A percentile compares a stretch with the other conserved stretches of the same genome.
phyloP scores from a whole-genome alignment of 1,140 invertebrate genomes.

The Drosophila triauraria region DNA sequence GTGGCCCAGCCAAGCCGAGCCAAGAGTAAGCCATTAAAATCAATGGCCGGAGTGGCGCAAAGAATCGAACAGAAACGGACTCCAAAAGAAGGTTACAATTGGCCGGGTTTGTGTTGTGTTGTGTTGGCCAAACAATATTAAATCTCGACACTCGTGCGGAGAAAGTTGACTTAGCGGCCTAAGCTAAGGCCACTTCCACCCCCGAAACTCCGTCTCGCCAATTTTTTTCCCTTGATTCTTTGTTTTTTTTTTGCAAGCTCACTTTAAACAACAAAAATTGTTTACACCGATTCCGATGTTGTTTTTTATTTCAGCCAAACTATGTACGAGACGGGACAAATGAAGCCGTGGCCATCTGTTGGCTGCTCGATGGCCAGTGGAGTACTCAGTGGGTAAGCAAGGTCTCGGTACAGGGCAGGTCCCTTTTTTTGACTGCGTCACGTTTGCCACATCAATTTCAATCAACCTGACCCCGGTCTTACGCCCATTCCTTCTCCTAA shows the following conservation, averaged over 20 bases:
- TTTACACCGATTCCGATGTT: conserved; percentile 40
- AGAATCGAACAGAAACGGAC: conserved; percentile 47
- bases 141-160: conserved; percentile 79
- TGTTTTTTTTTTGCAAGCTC: conserved; percentile 56
- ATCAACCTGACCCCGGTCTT: conserved; percentile 51
- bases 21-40: conserved; percentile 70
- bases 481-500: not conserved
- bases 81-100: conserved; percentile 63
- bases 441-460: conserved; percentile 78
- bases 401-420: conserved; percentile 18
- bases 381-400: conserved; percentile 3
- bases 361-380: conserved; percentile 13
- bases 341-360: conserved; percentile 56
- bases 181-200: conserved; percentile 50
- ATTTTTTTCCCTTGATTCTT: conserved; percentile 57
- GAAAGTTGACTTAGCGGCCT: conserved; percentile 73
- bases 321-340: conserved; percentile 48
- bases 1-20: conserved; percentile 13
- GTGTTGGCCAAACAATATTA: conserved; percentile 72
- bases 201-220: conserved; percentile 5
- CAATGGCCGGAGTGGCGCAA: conserved; percentile 47
- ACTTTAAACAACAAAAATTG: conserved; percentile 52
- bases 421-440: conserved; percentile 59
- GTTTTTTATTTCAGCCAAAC: conserved; percentile 35
- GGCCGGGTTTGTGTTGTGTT: conserved; percentile 34